Evolutionary conservation across 2,888 invertebrate species (phyloP).

Genomic region (Tenthredo mesomela): DNA sequence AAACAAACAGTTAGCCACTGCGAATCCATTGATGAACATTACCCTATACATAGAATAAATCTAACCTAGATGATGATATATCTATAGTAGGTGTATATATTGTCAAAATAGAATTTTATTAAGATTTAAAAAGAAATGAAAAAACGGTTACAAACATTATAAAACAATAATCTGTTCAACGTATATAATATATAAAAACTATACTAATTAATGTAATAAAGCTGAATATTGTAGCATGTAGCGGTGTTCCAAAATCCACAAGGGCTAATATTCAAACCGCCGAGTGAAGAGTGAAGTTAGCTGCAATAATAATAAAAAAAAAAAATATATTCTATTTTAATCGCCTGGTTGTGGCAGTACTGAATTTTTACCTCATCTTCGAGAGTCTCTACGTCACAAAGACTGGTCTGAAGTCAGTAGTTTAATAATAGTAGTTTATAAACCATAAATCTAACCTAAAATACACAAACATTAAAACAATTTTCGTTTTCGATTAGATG

Average conservation of each 20-base stretch:
- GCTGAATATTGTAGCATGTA: background rate
- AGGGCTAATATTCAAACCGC: background rate
- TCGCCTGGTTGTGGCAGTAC: background rate
- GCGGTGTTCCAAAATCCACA: background rate
- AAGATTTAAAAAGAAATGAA: background rate
- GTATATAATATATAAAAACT: background rate
- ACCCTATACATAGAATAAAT: too few relatives aligned
- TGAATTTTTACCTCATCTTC: background rate
- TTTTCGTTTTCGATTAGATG: too few relatives aligned
- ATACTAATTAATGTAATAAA: background rate
- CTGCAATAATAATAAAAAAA: background rate
- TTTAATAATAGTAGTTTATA: too few relatives aligned
- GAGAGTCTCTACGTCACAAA: background rate
- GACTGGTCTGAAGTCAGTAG: background rate
- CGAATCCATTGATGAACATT: too few relatives aligned
- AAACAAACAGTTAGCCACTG: too few relatives aligned
- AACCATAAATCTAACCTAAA: background rate
- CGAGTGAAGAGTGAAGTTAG: background rate
- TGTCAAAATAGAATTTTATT: background rate
- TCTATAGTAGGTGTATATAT: too few relatives aligned
- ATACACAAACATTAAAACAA: background rate
- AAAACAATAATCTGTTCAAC: background rate
- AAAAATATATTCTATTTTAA: background rate
- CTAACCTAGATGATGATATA: too few relatives aligned
- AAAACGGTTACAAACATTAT: background rate